Conservation (phyloP, 2,797 vertebrate genomes). For the Chaetophractus vellerosus region DNA sequence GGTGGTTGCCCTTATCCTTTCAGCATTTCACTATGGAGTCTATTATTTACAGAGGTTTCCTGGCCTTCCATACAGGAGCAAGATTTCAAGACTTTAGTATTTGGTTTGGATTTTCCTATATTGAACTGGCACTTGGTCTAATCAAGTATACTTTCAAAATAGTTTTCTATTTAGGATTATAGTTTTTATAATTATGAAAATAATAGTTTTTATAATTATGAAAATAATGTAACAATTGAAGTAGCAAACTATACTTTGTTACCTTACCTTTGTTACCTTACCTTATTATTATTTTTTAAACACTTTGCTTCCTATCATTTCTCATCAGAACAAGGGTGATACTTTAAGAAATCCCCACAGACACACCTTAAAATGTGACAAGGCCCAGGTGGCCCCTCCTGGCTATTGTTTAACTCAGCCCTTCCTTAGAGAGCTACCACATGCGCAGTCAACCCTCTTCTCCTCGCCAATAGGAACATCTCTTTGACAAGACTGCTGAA, state of each 20-base stretch:
- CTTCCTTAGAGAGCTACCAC: constrained; percentile 7
- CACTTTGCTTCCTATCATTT: neutral
- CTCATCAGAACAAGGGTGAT: neutral
- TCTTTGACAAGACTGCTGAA: constrained; percentile 37
- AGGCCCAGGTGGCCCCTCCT: neutral
- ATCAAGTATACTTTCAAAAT: neutral
- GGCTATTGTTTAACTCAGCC: constrained; percentile 36
- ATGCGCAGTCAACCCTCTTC: neutral
- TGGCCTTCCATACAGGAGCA: neutral
- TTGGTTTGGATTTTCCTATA: neutral
- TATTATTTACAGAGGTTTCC: neutral
- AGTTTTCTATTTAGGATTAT: neutral
- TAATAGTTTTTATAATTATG: neutral
- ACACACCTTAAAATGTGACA: constrained; percentile 33
- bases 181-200: neutral
- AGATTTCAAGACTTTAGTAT: neutral
- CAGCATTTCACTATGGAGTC: neutral
- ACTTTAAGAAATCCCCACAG: neutral
- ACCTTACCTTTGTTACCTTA: no score
- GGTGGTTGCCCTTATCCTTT: neutral
- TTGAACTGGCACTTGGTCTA: neutral
- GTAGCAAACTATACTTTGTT: constrained; percentile 11
- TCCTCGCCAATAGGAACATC: neutral
- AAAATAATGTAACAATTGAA: constrained; percentile 39
- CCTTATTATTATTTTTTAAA: neutral